Conservation (phyloP, 2,888 invertebrate genomes). For the Amiota minor region DNA sequence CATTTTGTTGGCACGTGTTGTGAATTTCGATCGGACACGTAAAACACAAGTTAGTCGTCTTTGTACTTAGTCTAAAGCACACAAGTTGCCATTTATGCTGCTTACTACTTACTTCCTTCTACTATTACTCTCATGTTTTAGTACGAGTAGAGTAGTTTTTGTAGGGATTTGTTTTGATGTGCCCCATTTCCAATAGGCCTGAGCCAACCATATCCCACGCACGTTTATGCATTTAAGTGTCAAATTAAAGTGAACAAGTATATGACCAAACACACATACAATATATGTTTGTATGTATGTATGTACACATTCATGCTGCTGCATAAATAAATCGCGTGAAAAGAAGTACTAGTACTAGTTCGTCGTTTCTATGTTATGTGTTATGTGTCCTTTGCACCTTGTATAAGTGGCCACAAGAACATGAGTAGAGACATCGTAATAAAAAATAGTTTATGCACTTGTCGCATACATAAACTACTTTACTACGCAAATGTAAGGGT, state of each 20-base stretch:
- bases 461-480: conserved; percentile 11
- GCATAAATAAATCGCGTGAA: conserved; percentile 8
- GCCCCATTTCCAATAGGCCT: neutral
- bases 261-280: conserved; percentile 46
- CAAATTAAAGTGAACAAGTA: conserved; percentile 55
- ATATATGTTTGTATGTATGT: neutral
- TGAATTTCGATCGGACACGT: conserved; percentile 48
- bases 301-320: neutral
- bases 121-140: neutral
- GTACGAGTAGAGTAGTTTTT: too few species aligned
- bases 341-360: neutral
- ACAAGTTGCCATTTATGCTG: conserved; percentile 23
- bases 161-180: neutral
- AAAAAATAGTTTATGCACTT: conserved; percentile 21
- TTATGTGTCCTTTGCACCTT: neutral
- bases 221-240: conserved; percentile 65
- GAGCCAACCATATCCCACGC: conserved; percentile 48
- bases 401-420: conserved; percentile 1
- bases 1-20: conserved; percentile 63
- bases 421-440: neutral
- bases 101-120: neutral
- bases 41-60: neutral
- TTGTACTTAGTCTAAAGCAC: neutral
- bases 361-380: neutral
- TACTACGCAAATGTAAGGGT: neutral